These are phyloP conservation scores for Brachionus rubens DNA, from an alignment of 1,140 invertebrate genomes.

Conservation along the genomic window DNA sequence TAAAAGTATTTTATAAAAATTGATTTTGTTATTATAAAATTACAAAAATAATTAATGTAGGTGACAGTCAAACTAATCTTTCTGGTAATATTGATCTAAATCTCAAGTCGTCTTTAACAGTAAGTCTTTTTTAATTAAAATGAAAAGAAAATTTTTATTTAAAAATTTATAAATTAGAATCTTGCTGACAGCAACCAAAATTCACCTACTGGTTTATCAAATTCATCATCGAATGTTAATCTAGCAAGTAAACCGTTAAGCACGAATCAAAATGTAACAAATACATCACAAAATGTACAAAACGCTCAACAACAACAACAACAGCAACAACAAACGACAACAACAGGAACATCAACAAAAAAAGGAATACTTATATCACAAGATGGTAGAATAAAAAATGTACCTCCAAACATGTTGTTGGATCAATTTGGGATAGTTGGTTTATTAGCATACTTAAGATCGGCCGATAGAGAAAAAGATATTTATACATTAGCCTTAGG, in stretches of 20 bases:
- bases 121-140: not conserved
- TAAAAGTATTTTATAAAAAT: too few relatives aligned
- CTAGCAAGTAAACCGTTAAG: not conserved
- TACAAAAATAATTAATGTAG: too few relatives aligned
- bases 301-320: not conserved
- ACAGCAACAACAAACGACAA: too few relatives aligned
- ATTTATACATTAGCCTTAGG: slow-evolving; percentile 89
- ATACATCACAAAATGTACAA: not conserved
- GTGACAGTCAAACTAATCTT: slow-evolving; percentile 33
- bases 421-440: slow-evolving; percentile 99
- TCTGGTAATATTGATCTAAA: not conserved
- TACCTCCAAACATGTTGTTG: slow-evolving; percentile 38
- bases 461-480: slow-evolving; percentile 91
- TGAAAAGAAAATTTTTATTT: not conserved
- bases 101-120: slow-evolving; percentile 34
- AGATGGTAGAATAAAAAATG: slow-evolving; percentile 44
- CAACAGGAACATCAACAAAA: not conserved
- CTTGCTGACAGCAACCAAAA: not conserved
- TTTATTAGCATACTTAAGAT: slow-evolving; percentile 90
- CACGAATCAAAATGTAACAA: slow-evolving; percentile 22
- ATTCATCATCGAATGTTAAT: slow-evolving; percentile 1
- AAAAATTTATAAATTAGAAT: not conserved
- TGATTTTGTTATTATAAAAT: too few relatives aligned
- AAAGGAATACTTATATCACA: slow-evolving; percentile 40
- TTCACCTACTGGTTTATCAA: not conserved